These are phyloP conservation scores for Mormyrus iriodes DNA, from an alignment of 2,113 vertebrate genomes.

Conservation along the genomic window DNA sequence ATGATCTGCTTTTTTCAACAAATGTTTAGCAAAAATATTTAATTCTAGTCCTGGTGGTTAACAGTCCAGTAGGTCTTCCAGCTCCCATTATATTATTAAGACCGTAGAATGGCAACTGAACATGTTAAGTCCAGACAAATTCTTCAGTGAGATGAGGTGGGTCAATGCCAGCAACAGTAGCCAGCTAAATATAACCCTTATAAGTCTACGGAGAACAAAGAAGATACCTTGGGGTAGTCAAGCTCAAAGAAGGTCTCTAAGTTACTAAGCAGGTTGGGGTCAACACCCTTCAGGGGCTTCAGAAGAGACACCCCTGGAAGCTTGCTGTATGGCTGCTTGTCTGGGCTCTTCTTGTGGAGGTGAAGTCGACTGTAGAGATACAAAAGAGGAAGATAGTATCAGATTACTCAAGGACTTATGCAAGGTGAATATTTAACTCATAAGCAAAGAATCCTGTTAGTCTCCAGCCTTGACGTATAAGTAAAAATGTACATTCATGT, in stretches of 20 bases:
- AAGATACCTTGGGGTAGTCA: slow-evolving; percentile 83
- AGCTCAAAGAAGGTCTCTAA: slow-evolving; percentile 96
- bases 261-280: slow-evolving; percentile 91
- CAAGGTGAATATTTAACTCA: neutral
- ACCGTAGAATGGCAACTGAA: neutral
- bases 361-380: slow-evolving; percentile 73
- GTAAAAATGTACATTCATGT: neutral
- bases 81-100: neutral
- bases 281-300: slow-evolving; percentile 89
- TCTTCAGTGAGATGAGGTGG: neutral
- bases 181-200: neutral
- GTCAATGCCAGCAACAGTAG: neutral
- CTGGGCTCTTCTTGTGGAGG: slow-evolving; percentile 82
- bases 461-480: neutral
- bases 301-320: slow-evolving; percentile 86
- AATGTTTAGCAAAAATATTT: neutral
- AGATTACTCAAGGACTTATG: neutral
- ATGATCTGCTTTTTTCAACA: neutral
- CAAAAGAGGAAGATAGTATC: neutral
- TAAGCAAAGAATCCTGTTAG: neutral
- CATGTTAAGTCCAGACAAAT: neutral
- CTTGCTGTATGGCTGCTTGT: slow-evolving; percentile 83
- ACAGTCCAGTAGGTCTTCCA: neutral
- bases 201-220: slow-evolving; percentile 22
- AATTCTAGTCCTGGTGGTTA: neutral